Base-by-base conservation (phyloP, 2,113 vertebrate species). In the Heterotilapia buettikoferi region DNA sequence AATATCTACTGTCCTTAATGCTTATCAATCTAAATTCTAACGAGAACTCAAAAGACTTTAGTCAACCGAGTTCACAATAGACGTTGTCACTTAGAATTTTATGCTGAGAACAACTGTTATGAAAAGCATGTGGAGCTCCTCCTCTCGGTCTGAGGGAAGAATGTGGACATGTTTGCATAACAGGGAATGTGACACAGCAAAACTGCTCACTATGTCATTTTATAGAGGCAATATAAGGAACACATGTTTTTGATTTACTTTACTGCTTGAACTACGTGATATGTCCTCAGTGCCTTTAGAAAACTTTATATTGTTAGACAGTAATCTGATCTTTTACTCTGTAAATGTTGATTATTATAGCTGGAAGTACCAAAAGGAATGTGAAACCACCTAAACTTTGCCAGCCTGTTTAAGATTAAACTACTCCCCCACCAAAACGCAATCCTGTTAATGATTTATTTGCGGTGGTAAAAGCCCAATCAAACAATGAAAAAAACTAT, bases 191-290 rank as follows among this genome's bases (percentile, higher is more conserved):
- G 47, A 40, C 53, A 57, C 6, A 53, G 11, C 24, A 57, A 63
- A 83, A 84, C 57, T 14, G 31, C 14, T 71, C 12, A 29, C 13
- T 9, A 9, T n/a, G 54, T 47, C 54, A 45, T 5, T 89, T 89
- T 89, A 87, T 47, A 26, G 76, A 43, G 52, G 79, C 52, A 71
- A 82, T 86, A 83, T 53, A 85, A 86, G 4, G 1, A 80, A 78
- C 61, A 53, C 6, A 14, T 18, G 2, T 5, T 59, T 66, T 79
- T 83, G 6, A 79, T 21, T 43, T 45, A 63, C 78, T 91, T 82
- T 84, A 86, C 38, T 68, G 40, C 19, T 11, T 31, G 26, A 78
- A 78, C 45, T 19, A 31, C 4, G 3, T 76, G n/a, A 54, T 2
- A 2, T 40, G 11, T 21, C 53, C 4, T 9, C 3, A 1, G 21